Evolutionary conservation across 2,888 invertebrate genomes (phyloP), one percentile per base, ranked within the genome.

Genomic region (Protula sp.): DNA sequence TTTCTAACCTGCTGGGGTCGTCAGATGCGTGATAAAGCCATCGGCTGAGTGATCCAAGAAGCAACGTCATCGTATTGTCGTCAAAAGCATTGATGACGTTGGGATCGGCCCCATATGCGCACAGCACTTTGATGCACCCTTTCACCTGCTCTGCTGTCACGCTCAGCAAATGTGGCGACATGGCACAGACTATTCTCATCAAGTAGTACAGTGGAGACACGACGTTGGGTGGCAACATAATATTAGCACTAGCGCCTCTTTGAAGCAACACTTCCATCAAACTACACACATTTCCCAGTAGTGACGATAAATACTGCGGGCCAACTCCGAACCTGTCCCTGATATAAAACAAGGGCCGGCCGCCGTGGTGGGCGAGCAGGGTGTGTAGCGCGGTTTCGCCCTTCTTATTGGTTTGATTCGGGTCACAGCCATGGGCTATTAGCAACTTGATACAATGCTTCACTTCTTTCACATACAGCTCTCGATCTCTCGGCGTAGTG

Each of bases 371-470:
- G 24, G 67, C 63, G 30, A 82, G 71, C 47, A 89, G 87, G 69
- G 89, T 83, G 77, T 88, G 87, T 57, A 89, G 79, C 53, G 89
- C 87, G 75, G 88, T 88, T 86, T 88, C 88, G 74, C 88, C 88
- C 50, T 67, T 87, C 5, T 69, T 70, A 58, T 79, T 77, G 30
- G 69, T 63, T 47, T 73, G 65, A 54, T 70, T 69, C 1, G 76
- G 74, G 61, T 79, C 77, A 22, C 76, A 77, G 59, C 77, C 78
- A 58, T 77, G 76, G 52, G 72, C 61, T 24, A 80, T 68, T 24
- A 80, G 67, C 26, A 74, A 62, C 45, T 66, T 62, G 2, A 78
- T 62, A 24, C 75, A 74, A 22, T 72, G 57, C 30, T 77, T 62
- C 14, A 79, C 59, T 58, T 67, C 67, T 22, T 59, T 62, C 47